Conservation (phyloP, 2,888 invertebrate species). For the Tridacna crocea region DNA sequence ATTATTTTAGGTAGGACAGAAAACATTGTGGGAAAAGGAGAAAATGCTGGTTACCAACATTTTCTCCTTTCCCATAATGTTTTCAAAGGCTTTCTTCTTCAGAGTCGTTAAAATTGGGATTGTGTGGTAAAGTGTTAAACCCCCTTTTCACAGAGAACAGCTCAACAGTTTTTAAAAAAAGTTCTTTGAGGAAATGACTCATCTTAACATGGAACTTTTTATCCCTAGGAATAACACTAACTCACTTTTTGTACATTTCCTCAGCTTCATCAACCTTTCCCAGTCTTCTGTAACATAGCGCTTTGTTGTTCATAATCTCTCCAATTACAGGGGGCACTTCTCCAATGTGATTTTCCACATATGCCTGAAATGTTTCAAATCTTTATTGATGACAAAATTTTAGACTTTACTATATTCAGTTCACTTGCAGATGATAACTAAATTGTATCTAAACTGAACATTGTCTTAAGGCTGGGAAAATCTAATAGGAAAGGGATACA, state of each 20-base stretch:
- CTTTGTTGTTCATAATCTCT: slow-evolving; percentile 72
- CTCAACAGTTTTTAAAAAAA: no score
- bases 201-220: background rate
- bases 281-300: slow-evolving; percentile 67
- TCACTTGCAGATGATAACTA: background rate
- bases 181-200: no score
- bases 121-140: no score
- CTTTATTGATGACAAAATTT: background rate
- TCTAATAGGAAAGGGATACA: background rate
- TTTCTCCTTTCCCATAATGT: no score
- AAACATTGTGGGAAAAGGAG: background rate
- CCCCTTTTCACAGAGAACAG: no score
- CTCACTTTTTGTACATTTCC: slow-evolving; percentile 68
- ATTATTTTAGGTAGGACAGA: no score
- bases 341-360: slow-evolving; percentile 70
- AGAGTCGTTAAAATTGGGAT: no score
- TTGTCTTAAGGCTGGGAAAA: background rate
- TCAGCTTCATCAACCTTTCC: slow-evolving; percentile 71
- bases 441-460: background rate
- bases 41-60: background rate
- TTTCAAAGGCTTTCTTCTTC: no score
- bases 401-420: background rate
- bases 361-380: slow-evolving; percentile 49
- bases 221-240: background rate
- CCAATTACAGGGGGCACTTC: slow-evolving; percentile 71